A percentile compares a stretch with the other conserved stretches of the same genome.
Conservation (phyloP, 1,140 invertebrate species). For the Eulimnadia texana region DNA sequence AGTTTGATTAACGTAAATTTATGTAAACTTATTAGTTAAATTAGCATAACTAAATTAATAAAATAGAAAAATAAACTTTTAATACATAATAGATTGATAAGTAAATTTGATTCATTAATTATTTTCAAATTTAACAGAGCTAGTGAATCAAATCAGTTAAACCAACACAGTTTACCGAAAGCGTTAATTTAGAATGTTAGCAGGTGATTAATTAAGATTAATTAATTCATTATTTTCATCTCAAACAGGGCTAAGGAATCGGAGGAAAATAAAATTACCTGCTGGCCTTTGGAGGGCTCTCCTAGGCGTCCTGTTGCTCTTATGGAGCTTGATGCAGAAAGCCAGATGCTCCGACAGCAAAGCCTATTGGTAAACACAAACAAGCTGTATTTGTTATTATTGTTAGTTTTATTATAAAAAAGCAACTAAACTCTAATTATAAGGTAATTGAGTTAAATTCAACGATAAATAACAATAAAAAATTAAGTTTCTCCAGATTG, state of each 20-base stretch:
- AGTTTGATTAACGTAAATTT: neutral
- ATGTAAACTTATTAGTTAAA: neutral
- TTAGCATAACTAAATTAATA: neutral
- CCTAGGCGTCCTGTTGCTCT: slow-evolving; percentile 59
- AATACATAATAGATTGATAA: too few relatives aligned
- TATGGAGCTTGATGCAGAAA: slow-evolving; percentile 51
- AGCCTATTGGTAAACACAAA: slow-evolving; percentile 16
- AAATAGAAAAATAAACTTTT: slow-evolving; percentile 1
- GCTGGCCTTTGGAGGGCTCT: slow-evolving; percentile 49
- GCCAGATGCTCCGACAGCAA: slow-evolving; percentile 48
- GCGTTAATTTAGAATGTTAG: too few relatives aligned
- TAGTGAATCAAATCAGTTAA: too few relatives aligned
- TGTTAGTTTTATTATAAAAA: too few relatives aligned
- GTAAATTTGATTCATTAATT: too few relatives aligned
- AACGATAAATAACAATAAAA: too few relatives aligned
- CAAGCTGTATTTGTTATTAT: too few relatives aligned
- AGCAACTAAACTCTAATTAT: too few relatives aligned
- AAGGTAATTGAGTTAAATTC: too few relatives aligned
- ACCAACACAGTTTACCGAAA: too few relatives aligned
- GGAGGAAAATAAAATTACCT: slow-evolving; percentile 65
- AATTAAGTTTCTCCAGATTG: too few relatives aligned
- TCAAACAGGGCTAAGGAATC: slow-evolving; percentile 48
- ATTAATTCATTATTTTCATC: slow-evolving; percentile 3
- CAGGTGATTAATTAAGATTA: slow-evolving; percentile 1
- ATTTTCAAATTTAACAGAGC: too few relatives aligned